Evolutionary conservation across 2,797 vertebrate species (phyloP).

Genomic region (Vipera latastei): DNA sequence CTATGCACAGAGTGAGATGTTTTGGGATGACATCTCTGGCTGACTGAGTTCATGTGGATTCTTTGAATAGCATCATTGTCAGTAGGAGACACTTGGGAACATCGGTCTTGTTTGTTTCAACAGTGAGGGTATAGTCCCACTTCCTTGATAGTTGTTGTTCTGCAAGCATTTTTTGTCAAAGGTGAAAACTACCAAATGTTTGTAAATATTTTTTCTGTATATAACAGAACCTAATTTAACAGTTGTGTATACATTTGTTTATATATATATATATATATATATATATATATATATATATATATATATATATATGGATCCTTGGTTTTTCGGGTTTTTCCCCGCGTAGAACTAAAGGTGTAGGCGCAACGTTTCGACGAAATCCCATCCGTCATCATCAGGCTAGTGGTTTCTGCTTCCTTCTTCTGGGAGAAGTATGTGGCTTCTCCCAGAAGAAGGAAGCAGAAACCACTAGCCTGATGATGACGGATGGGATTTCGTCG

Average conservation of each 20-base stretch:
- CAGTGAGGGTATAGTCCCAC: not conserved
- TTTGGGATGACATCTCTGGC: not conserved
- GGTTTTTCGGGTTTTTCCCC: too few species aligned
- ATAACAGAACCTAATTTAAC: not conserved
- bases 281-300: too few species aligned
- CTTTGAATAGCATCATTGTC: not conserved
- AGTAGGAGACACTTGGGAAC: not conserved
- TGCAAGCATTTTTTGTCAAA: not conserved
- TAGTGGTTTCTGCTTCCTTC: too few species aligned
- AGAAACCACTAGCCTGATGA: too few species aligned
- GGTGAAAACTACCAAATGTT: not conserved
- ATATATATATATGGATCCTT: too few species aligned
- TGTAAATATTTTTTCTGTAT: not conserved
- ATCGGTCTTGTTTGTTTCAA: not conserved
- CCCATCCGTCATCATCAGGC: too few species aligned
- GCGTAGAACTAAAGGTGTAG: too few species aligned
- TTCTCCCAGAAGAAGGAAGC: too few species aligned
- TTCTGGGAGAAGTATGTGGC: too few species aligned
- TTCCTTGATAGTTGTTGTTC: not conserved
- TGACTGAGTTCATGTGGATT: not conserved
- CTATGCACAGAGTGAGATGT: not conserved
- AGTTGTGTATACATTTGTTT: not conserved
- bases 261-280: too few species aligned
- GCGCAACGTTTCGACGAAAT: too few species aligned
- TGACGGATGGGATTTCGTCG: too few species aligned